Percentiles rank a stretch among this genome's conserved stretches.
phyloP scores from a whole-genome alignment of 2,888 invertebrate species.

The Limnephilus lunatus region DNA sequence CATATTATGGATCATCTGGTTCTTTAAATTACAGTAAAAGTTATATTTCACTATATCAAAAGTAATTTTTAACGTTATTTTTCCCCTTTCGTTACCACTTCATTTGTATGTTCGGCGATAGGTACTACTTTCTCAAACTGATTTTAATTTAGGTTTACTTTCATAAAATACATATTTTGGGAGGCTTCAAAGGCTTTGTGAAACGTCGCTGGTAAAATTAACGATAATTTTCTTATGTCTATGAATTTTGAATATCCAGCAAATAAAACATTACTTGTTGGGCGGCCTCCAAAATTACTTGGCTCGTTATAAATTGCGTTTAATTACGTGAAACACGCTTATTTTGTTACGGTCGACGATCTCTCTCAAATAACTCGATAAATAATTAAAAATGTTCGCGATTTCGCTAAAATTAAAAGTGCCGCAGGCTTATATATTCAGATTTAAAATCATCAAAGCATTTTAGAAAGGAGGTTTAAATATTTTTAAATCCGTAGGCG shows the following conservation, averaged over 20 bases:
- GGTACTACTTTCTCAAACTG: not conserved
- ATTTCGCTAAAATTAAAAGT: not conserved
- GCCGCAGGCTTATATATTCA: not conserved
- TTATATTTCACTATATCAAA: not conserved
- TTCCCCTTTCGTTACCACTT: not conserved
- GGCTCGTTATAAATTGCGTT: not conserved
- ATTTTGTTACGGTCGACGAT: not conserved
- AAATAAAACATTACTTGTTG: not conserved
- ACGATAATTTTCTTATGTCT: slow-evolving; percentile 7
- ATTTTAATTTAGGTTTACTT: slow-evolving; percentile 4
- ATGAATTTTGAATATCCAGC: not conserved
- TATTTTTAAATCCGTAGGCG: not conserved
- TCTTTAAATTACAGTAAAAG: no score
- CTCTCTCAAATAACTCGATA: not conserved
- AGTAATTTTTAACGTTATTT: not conserved
- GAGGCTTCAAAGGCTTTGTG: not conserved
- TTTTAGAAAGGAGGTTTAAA: not conserved
- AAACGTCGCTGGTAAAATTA: slow-evolving; percentile 5
- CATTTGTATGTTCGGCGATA: not conserved
- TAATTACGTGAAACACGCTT: not conserved
- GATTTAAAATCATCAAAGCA: not conserved
- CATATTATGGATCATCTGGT: no score
- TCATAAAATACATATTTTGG: not conserved
- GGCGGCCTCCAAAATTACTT: not conserved
- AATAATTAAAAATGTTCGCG: not conserved